Percentiles rank a stretch among this genome's conserved stretches.
phyloP scores from a whole-genome alignment of 2,888 invertebrate species.

The Malthinus flaveolus region DNA sequence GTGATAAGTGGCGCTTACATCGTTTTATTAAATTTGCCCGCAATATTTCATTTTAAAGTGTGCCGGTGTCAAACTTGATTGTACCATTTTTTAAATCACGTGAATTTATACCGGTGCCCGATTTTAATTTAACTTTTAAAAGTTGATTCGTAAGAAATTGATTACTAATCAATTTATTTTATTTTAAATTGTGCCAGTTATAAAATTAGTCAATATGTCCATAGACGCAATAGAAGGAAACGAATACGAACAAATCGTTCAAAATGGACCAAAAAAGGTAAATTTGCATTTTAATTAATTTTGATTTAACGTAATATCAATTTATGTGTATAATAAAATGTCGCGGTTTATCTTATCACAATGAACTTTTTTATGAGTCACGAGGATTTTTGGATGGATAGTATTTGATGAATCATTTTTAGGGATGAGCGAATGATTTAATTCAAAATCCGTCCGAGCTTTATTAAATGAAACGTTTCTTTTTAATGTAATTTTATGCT shows the following conservation, averaged over 20 bases:
- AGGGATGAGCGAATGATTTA: background rate
- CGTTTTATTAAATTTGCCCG: constrained; percentile 7
- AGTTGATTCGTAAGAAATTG: background rate
- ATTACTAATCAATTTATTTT: background rate
- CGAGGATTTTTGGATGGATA: background rate
- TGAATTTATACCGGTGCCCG: constrained; percentile 11
- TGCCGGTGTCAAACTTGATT: constrained; percentile 18
- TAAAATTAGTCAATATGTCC: constrained; percentile 51
- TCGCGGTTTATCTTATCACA: background rate
- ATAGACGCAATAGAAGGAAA: constrained; percentile 57
- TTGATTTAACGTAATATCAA: constrained; percentile 1
- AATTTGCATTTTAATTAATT: constrained; percentile 45
- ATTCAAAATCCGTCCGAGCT: too few relatives aligned
- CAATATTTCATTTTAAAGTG: constrained; percentile 21
- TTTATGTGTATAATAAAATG: background rate
- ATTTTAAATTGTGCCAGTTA: constrained; percentile 3
- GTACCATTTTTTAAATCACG: constrained; percentile 14
- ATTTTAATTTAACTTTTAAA: constrained; percentile 7
- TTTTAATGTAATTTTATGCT: too few relatives aligned
- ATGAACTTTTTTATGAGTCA: constrained; percentile 14
- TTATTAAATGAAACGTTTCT: too few relatives aligned
- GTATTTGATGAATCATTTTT: background rate
- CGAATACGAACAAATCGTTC: constrained; percentile 67
- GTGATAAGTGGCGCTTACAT: constrained; percentile 1
- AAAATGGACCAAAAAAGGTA: constrained; percentile 68